These are phyloP conservation scores for Octonoba sinensis DNA, from an alignment of 2,888 invertebrate genomes.

Conservation along the genomic window DNA sequence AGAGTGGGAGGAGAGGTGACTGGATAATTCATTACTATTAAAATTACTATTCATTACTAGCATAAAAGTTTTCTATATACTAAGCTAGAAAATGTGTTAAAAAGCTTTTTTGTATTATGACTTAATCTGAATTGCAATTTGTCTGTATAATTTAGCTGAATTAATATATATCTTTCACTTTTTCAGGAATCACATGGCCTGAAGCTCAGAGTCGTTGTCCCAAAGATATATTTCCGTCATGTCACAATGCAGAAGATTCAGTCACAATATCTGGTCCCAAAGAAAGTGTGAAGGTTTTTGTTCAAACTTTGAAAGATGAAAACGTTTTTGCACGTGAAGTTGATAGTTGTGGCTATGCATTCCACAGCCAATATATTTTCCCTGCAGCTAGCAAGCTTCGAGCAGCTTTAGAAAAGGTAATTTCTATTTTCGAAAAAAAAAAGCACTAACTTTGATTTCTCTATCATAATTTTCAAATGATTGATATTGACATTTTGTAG, in stretches of 20 bases:
- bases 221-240: slow-evolving; percentile 85
- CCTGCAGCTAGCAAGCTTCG: slow-evolving; percentile 86
- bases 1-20: too few relatives aligned
- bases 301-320: slow-evolving; percentile 80
- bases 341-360: slow-evolving; percentile 90
- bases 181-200: slow-evolving; percentile 81
- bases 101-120: too few relatives aligned
- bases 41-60: too few relatives aligned
- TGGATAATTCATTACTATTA: too few relatives aligned
- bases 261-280: slow-evolving; percentile 94
- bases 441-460: neutral
- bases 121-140: too few relatives aligned
- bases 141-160: neutral
- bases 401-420: slow-evolving; percentile 80
- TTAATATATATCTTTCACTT: neutral
- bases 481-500: too few relatives aligned
- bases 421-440: neutral
- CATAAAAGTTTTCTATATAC: too few relatives aligned
- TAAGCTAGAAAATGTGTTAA: too few relatives aligned
- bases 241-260: slow-evolving; percentile 94
- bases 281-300: slow-evolving; percentile 78
- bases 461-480: too few relatives aligned
- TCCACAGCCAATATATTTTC: slow-evolving; percentile 93
- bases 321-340: slow-evolving; percentile 87
- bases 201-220: slow-evolving; percentile 82